A percentile compares a stretch with the other conserved stretches of the same genome.
Conservation (phyloP, 2,113 vertebrate genomes). For the Dicrurus megarhynchus region DNA sequence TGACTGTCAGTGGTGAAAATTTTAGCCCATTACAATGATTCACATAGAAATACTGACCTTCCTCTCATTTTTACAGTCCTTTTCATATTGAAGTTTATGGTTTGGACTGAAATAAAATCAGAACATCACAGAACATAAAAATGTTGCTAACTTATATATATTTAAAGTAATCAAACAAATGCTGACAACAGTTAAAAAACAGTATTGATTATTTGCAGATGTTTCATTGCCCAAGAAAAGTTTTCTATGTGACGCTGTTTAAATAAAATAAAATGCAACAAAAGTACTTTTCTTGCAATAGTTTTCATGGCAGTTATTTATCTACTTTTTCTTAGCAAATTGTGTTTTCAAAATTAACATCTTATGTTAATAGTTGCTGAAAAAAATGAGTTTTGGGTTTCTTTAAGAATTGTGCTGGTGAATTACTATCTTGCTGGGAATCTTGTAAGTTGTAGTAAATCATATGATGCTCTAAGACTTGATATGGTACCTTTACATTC, state of each 20-base stretch:
- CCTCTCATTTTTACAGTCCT: background rate
- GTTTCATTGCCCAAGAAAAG: background rate
- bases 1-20: background rate
- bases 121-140: background rate
- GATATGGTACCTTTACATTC: background rate
- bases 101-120: background rate
- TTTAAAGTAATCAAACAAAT: background rate
- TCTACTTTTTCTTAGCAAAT: background rate
- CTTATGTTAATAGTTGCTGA: background rate
- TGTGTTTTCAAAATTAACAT: background rate
- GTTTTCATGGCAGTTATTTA: background rate
- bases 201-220: background rate
- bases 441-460: background rate
- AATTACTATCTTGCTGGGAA: background rate
- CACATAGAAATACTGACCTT: background rate
- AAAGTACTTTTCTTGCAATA: background rate
- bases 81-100: background rate
- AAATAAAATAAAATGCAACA: background rate
- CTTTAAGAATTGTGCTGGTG: background rate
- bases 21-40: background rate
- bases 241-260: background rate
- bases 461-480: background rate
- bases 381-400: background rate
- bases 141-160: background rate
- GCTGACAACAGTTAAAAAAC: background rate